Conservation (phyloP, 2,888 invertebrate species). For the Microctonus hyperodae region DNA sequence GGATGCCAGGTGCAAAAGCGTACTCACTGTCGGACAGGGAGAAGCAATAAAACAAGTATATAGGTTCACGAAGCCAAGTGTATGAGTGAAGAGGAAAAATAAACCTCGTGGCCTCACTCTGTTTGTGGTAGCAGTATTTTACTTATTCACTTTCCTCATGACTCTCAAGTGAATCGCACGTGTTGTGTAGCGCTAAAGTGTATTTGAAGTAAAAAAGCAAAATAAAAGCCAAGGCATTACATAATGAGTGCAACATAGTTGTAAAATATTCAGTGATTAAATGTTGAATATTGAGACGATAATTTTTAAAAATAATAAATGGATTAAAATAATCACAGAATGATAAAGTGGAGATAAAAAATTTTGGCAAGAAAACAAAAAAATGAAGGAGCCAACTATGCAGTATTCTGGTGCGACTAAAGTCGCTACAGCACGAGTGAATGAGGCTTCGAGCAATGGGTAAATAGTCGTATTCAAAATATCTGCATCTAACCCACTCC, state of each 20-base stretch:
- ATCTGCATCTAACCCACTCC: conserved; percentile 37
- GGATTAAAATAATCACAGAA: neutral
- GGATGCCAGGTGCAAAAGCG: neutral
- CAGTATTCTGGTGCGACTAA: conserved; percentile 46
- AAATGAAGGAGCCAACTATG: conserved; percentile 52
- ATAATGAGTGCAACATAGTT: neutral
- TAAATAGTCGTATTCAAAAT: conserved; percentile 46
- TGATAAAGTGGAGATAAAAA: conserved; percentile 40
- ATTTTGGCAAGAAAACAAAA: conserved; percentile 40
- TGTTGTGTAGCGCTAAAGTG: neutral
- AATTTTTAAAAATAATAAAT: neutral
- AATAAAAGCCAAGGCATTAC: neutral
- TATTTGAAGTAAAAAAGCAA: neutral
- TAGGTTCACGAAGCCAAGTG: neutral
- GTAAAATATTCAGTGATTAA: neutral
- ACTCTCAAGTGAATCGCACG: conserved; percentile 8
- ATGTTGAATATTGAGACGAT: neutral
- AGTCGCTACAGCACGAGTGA: conserved; percentile 40
- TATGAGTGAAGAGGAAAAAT: neutral
- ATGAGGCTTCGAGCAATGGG: conserved; percentile 51
- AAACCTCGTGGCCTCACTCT: neutral
- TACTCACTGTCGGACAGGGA: conserved; percentile 5
- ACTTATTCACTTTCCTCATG: neutral
- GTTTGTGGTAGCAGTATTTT: neutral
- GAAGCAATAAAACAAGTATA: neutral